phyloP scores from a whole-genome alignment of 2,888 invertebrate species.

The Dinocampus coccinellae region DNA sequence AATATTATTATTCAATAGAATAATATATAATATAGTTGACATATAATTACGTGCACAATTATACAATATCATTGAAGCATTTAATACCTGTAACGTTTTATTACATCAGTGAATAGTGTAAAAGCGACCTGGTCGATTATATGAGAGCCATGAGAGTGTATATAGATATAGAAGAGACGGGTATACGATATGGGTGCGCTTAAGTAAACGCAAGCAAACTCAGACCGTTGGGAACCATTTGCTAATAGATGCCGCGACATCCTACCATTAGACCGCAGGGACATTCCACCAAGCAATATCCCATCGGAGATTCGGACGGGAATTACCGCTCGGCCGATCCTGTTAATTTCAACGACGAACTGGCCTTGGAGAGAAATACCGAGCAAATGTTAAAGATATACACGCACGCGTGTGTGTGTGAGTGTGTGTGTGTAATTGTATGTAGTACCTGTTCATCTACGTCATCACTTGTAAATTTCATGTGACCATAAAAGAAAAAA shows the following conservation, averaged over 20 bases:
- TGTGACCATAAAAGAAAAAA: no score
- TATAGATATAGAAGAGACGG: conserved; percentile 2
- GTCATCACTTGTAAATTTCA: no score
- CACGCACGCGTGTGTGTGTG: neutral
- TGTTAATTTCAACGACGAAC: conserved; percentile 46
- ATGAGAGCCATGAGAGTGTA: neutral
- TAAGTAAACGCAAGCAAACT: conserved; percentile 58
- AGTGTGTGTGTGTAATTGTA: neutral
- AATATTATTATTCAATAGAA: no score
- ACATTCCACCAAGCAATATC: conserved; percentile 61
- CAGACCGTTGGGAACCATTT: conserved; percentile 65
- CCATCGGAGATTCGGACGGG: conserved; percentile 58
- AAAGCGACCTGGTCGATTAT: neutral
- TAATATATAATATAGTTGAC: no score
- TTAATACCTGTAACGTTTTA: neutral
- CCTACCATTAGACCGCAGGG: conserved; percentile 63
- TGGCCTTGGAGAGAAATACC: conserved; percentile 20
- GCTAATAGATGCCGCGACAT: conserved; percentile 64
- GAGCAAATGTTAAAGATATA: neutral
- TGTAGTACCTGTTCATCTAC: neutral
- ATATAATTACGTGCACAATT: neutral
- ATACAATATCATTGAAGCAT: neutral
- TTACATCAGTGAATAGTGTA: neutral
- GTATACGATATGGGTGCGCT: conserved; percentile 12
- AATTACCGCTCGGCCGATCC: conserved; percentile 52